A percentile compares a stretch with the other conserved stretches of the same genome.
phyloP scores from a whole-genome alignment of 2,113 vertebrate species.

The Pseudopipra pipra region DNA sequence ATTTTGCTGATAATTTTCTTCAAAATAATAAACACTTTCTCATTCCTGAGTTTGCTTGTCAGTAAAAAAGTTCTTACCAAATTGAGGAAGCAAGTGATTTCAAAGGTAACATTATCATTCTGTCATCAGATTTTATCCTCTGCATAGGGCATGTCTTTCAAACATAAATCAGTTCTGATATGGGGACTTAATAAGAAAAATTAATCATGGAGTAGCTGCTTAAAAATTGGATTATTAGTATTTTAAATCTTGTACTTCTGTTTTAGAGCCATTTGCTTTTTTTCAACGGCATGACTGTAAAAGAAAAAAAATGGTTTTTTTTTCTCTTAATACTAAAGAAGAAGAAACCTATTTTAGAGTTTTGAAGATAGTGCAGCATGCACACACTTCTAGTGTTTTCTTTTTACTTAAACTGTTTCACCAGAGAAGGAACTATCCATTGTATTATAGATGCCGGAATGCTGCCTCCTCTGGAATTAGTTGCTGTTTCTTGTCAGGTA shows the following conservation, averaged over 20 bases:
- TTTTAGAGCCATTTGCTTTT: neutral
- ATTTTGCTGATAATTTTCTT: neutral
- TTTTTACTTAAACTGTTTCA: neutral
- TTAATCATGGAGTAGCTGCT: neutral
- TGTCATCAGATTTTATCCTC: neutral
- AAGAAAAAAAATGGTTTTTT: neutral
- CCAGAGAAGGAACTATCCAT: neutral
- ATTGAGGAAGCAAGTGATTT: slow-evolving; percentile 13
- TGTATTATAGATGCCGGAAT: neutral
- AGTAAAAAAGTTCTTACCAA: neutral
- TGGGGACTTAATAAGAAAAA: neutral
- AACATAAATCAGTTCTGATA: neutral
- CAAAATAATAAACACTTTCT: slow-evolving; percentile 16
- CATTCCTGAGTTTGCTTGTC: neutral
- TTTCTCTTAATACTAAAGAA: neutral
- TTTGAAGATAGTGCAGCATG: neutral
- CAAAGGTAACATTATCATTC: neutral
- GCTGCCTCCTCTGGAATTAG: neutral
- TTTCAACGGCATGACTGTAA: neutral
- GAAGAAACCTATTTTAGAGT: neutral
- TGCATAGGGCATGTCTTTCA: neutral
- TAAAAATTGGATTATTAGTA: neutral
- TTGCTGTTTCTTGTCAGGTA: neutral
- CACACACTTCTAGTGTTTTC: neutral
- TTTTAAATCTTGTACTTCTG: neutral